Evolutionary conservation across 1,140 invertebrate species (phyloP), one percentile per base, ranked within the genome.

Genomic region (Platyscapa corneri): DNA sequence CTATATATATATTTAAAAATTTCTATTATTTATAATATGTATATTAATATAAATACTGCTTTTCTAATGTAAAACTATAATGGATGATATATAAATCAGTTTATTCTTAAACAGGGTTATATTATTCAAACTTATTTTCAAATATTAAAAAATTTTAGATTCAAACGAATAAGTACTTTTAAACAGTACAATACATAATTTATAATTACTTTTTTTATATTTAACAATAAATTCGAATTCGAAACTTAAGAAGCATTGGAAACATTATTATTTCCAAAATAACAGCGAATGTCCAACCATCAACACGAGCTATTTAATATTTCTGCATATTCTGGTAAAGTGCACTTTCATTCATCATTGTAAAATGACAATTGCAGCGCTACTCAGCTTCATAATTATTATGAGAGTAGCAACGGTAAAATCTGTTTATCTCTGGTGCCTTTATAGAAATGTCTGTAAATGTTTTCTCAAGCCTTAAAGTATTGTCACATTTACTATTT

Each of bases 391-490:
- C 39, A 83, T 83, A 77, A 83, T 83, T 83, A 60, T 83, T 67
- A 77, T 83, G 60, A 83, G 42, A 83, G 74, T 77, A 37, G 72
- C 76, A 76, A 76, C 20, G 53, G 53, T 67, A 77, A 18, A 67
- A 77, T 83, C 27, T 77, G 74, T 77, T 77, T 83, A 77, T 83
- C 82, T 83, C 46, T 56, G 78, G 27, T 30, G 78, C 34, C 65
- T 14, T 27, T 60, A 60, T 27, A 7, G 0, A 60, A 27, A 60
- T 60, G 1, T 27, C 56, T 27, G 14, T 27, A 23, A 60, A 10
- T 5, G 27, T 60, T 27, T 2, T 27, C 56, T 60, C 1, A 60
- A 60, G 23, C 27, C 23, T 60, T 3, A 27, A 27, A 60, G 27
- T 14, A 60, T 27, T 23, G 20, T 60, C 20, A n/a, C n/a, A 60